Percentiles rank a stretch among this genome's conserved stretches.
phyloP scores from a whole-genome alignment of 2,888 invertebrate species.

The Oscheius sp. region DNA sequence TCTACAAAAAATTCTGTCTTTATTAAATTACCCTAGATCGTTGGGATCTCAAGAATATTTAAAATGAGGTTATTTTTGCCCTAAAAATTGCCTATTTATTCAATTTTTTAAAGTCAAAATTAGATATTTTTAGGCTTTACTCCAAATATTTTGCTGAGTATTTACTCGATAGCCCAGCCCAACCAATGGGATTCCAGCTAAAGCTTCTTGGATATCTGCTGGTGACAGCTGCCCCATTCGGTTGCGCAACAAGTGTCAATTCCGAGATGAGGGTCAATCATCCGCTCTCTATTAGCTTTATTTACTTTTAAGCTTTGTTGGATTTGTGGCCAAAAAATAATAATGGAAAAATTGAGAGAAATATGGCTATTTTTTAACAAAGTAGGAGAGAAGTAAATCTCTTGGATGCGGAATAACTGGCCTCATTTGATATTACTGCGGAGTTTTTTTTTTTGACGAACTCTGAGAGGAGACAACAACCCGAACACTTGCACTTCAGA shows the following conservation, averaged over 20 bases:
- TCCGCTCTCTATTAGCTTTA: not conserved
- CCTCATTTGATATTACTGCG: too few relatives aligned
- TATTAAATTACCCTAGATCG: too few relatives aligned
- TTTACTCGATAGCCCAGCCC: too few relatives aligned
- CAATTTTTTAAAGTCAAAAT: too few relatives aligned
- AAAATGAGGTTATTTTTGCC: too few relatives aligned
- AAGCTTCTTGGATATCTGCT: not conserved
- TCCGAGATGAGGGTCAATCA: not conserved
- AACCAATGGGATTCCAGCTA: too few relatives aligned
- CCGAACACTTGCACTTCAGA: too few relatives aligned
- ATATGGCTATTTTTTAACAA: not conserved
- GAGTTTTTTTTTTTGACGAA: not conserved
- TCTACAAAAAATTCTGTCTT: too few relatives aligned
- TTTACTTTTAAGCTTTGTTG: not conserved
- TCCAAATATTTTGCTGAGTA: not conserved
- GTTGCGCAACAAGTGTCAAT: slow-evolving; percentile 3
- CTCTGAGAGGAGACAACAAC: not conserved
- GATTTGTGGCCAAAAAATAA: not conserved
- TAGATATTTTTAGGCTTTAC: not conserved
- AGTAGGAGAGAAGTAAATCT: too few relatives aligned
- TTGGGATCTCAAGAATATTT: too few relatives aligned
- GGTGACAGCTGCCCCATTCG: slow-evolving; percentile 11
- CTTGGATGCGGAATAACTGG: not conserved
- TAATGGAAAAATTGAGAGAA: not conserved
- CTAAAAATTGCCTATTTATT: too few relatives aligned